These are phyloP conservation scores for Galerucella calmariensis DNA, from an alignment of 2,888 invertebrate genomes.

Conservation along the genomic window DNA sequence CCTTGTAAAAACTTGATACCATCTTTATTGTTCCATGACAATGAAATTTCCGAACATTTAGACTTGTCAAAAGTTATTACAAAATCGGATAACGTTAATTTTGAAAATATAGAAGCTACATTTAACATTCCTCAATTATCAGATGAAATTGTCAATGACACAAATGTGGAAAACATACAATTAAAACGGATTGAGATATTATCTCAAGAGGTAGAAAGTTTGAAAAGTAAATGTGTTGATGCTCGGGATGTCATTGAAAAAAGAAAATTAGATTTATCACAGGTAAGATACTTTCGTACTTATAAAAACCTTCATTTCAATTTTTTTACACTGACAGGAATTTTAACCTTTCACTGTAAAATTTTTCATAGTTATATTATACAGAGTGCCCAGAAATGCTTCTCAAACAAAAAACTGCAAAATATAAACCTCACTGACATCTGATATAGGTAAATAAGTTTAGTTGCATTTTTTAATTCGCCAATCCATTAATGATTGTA, in stretches of 20 bases:
- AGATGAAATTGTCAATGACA: constrained; percentile 31
- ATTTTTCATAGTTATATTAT: too few species aligned
- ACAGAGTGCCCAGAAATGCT: too few species aligned
- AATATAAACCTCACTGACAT: too few species aligned
- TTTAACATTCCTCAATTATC: constrained; percentile 26
- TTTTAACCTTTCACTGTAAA: too few species aligned
- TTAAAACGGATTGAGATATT: constrained; percentile 48
- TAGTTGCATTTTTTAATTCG: too few species aligned
- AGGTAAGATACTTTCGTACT: too few species aligned
- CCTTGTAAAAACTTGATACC: constrained; percentile 56
- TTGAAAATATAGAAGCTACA: constrained; percentile 37
- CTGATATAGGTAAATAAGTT: too few species aligned
- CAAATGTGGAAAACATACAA: constrained; percentile 27
- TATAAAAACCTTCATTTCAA: too few species aligned
- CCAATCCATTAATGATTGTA: too few species aligned
- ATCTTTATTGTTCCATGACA: constrained; percentile 53
- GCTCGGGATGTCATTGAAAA: constrained; percentile 47
- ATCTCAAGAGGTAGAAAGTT: constrained; percentile 60
- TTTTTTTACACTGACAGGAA: too few species aligned
- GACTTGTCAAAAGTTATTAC: constrained; percentile 33
- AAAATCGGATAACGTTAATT: constrained; percentile 30
- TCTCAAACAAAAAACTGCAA: too few species aligned
- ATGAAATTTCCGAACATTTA: constrained; percentile 33
- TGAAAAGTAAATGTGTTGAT: constrained; percentile 54
- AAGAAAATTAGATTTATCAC: constrained; percentile 46